These are phyloP conservation scores for Cylindroiulus punctatus DNA, from an alignment of 2,888 invertebrate species.

Conservation along the genomic window DNA sequence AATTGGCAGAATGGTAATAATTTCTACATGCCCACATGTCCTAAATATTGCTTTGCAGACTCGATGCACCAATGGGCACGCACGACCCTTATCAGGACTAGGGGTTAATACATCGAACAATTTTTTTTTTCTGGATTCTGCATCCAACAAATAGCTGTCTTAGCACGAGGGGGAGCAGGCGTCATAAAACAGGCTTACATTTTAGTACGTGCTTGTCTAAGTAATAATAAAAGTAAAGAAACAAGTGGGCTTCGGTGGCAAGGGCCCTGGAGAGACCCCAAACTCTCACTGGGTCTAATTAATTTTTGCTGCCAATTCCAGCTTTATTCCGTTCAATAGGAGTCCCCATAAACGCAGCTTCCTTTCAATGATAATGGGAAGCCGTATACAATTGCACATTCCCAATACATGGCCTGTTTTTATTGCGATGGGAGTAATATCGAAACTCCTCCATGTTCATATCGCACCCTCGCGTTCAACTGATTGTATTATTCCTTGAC, in stretches of 20 bases:
- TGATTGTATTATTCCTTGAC: not conserved
- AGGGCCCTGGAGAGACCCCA: slow-evolving; percentile 1
- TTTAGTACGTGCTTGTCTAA: slow-evolving; percentile 10
- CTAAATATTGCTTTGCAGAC: too few relatives aligned
- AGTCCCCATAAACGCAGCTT: not conserved
- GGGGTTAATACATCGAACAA: too few relatives aligned
- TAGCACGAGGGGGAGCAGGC: not conserved
- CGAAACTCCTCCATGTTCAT: slow-evolving; percentile 1
- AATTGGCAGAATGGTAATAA: too few relatives aligned
- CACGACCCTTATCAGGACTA: too few relatives aligned
- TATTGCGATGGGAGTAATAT: slow-evolving; percentile 5
- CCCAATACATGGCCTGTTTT: not conserved
- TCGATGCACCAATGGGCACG: too few relatives aligned
- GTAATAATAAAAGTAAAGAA: slow-evolving; percentile 18
- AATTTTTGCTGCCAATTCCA: slow-evolving; percentile 18
- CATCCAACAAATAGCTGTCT: not conserved
- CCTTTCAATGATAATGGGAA: slow-evolving; percentile 18
- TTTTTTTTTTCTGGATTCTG: not conserved
- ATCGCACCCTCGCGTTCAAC: not conserved
- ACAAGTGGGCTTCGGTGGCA: slow-evolving; percentile 1
- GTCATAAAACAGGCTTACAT: not conserved
- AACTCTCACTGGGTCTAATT: slow-evolving; percentile 6
- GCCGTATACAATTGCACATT: slow-evolving; percentile 2
- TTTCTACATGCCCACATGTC: too few relatives aligned
- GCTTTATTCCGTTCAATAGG: slow-evolving; percentile 1